These are phyloP conservation scores for Hippocampus kuda DNA, from an alignment of 2,797 vertebrate genomes.

Conservation along the genomic window DNA sequence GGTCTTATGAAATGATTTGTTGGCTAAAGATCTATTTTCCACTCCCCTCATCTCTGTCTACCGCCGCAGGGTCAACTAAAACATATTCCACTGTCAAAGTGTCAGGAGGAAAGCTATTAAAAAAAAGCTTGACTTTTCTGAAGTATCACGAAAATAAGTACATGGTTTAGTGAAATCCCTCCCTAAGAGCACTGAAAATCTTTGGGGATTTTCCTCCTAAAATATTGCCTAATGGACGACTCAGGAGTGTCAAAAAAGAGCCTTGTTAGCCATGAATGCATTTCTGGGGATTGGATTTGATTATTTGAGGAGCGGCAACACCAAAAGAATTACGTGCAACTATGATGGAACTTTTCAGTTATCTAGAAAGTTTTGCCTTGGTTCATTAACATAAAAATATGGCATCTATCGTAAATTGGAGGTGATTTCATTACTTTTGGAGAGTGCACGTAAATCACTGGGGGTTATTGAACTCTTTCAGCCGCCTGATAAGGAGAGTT, in stretches of 20 bases:
- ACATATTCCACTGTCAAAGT: slow-evolving; percentile 61
- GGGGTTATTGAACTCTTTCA: neutral
- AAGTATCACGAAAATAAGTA: slow-evolving; percentile 69
- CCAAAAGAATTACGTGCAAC: slow-evolving; percentile 34
- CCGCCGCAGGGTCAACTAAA: slow-evolving; percentile 43
- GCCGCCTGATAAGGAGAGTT: no score
- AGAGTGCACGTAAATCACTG: neutral
- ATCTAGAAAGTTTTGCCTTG: neutral
- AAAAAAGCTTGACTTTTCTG: slow-evolving; percentile 62
- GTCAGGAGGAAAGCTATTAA: slow-evolving; percentile 67
- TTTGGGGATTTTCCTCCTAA: slow-evolving; percentile 52
- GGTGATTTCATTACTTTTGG: neutral
- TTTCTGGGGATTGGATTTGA: slow-evolving; percentile 28
- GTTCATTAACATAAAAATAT: neutral
- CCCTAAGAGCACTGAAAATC: slow-evolving; percentile 47
- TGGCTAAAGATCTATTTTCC: slow-evolving; percentile 30
- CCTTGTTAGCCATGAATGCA: slow-evolving; percentile 38
- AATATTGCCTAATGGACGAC: slow-evolving; percentile 53
- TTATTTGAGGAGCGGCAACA: slow-evolving; percentile 47
- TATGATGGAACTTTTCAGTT: slow-evolving; percentile 34
- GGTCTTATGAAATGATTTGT: slow-evolving; percentile 39
- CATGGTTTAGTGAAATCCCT: slow-evolving; percentile 65
- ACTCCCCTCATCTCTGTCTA: slow-evolving; percentile 1
- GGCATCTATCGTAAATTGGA: slow-evolving; percentile 15
- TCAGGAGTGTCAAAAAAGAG: slow-evolving; percentile 52